Evolutionary conservation across 2,113 vertebrate species (phyloP), one percentile per base, ranked within the genome.

Genomic region (Phycodurus eques): DNA sequence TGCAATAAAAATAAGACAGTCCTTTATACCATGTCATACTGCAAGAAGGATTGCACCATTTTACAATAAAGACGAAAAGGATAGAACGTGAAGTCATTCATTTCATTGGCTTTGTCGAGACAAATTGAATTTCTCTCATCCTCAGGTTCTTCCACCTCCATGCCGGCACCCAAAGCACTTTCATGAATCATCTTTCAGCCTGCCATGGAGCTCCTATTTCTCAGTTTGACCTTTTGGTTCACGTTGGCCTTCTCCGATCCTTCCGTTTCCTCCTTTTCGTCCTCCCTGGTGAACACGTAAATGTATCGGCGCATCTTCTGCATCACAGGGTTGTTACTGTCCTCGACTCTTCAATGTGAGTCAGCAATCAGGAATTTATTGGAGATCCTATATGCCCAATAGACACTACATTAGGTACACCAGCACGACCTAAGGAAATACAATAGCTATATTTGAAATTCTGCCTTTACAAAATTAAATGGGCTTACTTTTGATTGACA

Each of bases 101-200:
- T n/a, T 22, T 11, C 8, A 22, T 19, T 22, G 20, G 53, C 20
- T 67, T 8, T 0, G 20, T 33, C 54, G 72, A 92, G 63, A 92
- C 80, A 60, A 70, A 84, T 74, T 81, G 81, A 64, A 91, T 80
- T 27, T 88, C 80, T 77, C 49, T 75, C 76, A 1, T 88, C 86
- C 54, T 79, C 70, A 0, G 53, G 68, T 15, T 85, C 76, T 1
- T 86, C 77, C 39, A 49, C 75, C 57, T 90, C 87, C 67, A 78
- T 53, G 5, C 83, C 91, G 88, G 80, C 83, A 84, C 83, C 92
- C 57, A 81, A 92, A 92, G 92, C 89, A 10, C 92, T 93, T 20
- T 91, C 73, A 4, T 94, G 93, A 69, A 96, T 90, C 72, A 95
- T 86, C 70, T 96, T 89, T 95, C 96, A 96, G 33, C 92, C 91